phyloP scores from a whole-genome alignment of 1,140 invertebrate species.

The Coenobita brevimanus region DNA sequence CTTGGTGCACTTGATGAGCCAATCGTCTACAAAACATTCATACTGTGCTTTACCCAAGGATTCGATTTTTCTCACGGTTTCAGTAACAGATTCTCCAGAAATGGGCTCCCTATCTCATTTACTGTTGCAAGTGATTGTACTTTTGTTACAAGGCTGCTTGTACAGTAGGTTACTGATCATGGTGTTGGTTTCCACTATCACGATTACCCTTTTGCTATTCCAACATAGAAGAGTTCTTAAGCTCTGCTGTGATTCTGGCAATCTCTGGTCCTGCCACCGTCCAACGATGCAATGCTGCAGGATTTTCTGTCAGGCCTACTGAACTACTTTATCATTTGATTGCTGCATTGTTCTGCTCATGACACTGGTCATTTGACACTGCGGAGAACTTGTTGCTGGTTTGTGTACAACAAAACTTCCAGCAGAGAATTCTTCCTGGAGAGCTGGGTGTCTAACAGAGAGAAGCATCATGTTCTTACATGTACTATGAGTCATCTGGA shows the following conservation, averaged over 20 bases:
- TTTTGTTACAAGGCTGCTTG: background rate
- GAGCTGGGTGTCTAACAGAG: background rate
- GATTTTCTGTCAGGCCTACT: background rate
- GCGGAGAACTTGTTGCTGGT: background rate
- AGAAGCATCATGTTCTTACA: background rate
- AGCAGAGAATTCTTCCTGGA: background rate
- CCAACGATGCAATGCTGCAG: conserved; percentile 1
- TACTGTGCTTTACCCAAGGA: conserved; percentile 26
- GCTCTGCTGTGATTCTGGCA: conserved; percentile 2
- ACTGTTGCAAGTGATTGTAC: background rate
- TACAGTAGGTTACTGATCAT: background rate
- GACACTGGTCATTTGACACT: too few relatives aligned
- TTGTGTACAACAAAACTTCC: conserved; percentile 3
- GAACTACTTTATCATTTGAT: too few relatives aligned
- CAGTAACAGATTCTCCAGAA: background rate
- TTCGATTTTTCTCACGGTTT: conserved; percentile 4
- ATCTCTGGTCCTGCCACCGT: conserved; percentile 8
- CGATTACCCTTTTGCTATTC: background rate
- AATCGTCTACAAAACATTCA: background rate
- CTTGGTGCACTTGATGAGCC: background rate
- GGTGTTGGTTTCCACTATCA: background rate
- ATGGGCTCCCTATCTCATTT: background rate
- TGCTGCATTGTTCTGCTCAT: too few relatives aligned
- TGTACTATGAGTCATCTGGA: conserved; percentile 16
- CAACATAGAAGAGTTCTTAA: too few relatives aligned